Base-by-base conservation (phyloP, 37 sponge, comb jelly and placozoan genomes). In the Beroe forskalii region DNA sequence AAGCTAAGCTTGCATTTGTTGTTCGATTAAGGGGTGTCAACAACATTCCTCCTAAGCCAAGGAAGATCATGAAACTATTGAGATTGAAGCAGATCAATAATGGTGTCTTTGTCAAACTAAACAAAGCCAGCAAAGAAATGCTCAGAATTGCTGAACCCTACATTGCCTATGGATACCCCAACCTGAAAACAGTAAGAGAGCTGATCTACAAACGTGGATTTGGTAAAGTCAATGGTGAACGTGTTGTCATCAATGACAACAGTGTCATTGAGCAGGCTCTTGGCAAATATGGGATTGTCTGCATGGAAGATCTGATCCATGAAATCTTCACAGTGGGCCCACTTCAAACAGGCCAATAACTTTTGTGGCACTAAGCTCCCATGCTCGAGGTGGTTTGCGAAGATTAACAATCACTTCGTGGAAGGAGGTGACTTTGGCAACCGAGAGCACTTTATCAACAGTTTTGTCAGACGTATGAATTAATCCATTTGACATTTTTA, bases 351-450 rank as follows among this genome's bases (percentile, higher is more conserved):
- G 66, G 95, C 96, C 44, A 98, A 93, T 76, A 95, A 95, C 91
- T 98, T 96, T 92, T 89, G 96, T 89, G 96, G 99, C 96, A 96
- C 96, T 93, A 95, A 98, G 76, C 91, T 98, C 90, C 94, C 94
- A 41, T 93, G 92, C 40, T 91, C 96, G 28, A 90, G 93, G 60
- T 96, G 99, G 61, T 93, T 90, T 33, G 72, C 94, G 36, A 91
- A 95, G 93, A 96, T 95, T 91, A 94, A 93, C 31, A 94, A 91
- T 27, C 99, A 98, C 80, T 98, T 93, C 90, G 93, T 96, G 24
- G 99, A 98, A 66, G 99, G 99, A 27, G 99, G 99, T 67, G 99
- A 98, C 83, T 94, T 95, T 75, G 99, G 99, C 40, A 98, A 98
- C 92, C 76, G 99, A 35, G 99, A 96, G 89, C 89, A 90, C 1